Evolutionary conservation across 2,113 vertebrate species (phyloP), one percentile per base, ranked within the genome.

Genomic region (Polyodon spathula): DNA sequence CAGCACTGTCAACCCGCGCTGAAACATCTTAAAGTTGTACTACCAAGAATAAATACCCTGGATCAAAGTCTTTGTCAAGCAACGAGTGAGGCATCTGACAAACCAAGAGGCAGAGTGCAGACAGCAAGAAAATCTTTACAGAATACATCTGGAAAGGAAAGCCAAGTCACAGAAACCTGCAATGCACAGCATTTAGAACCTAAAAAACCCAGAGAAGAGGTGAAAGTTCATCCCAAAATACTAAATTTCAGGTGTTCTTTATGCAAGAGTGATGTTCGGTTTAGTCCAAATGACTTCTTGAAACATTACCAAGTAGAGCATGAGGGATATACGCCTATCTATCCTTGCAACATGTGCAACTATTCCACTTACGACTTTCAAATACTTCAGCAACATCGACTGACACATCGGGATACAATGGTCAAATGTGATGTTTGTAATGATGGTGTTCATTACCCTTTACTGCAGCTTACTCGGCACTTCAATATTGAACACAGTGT

Each of bases 401-500:
- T 81, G 66, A 90, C 85, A 71, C 93, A 97, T 83, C 86, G 86
- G 61, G 87, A 91, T 81, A 89, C 91, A 67, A 92, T 92, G 74
- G 89, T 94, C 40, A 90, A 86, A 70, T 95, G 91, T 83, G 86
- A 88, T 68, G 78, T 93, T 72, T 98, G 92, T 75, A 86, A 89
- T 40, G 92, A 90, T 78, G 81, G 86, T 40, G 75, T 81, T 60
- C 66, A 82, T 44, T 93, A 93, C 68, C 91, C 88, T 17, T 86
- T 93, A 77, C 71, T 92, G 63, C 90, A 89, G 57, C 82, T 95
- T 71, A 91, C 85, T 50, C 86, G 90, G 58, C 95, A 98, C 65
- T 88, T 93, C 69, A 63, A 84, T 46, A 78, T 75, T 60, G 80
- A 69, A 63, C 95, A 97, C 81, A 89, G 90, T 71, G 72, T 87